phyloP scores from a whole-genome alignment of 2,113 vertebrate species.

The Nothocercus nigrocapillus region DNA sequence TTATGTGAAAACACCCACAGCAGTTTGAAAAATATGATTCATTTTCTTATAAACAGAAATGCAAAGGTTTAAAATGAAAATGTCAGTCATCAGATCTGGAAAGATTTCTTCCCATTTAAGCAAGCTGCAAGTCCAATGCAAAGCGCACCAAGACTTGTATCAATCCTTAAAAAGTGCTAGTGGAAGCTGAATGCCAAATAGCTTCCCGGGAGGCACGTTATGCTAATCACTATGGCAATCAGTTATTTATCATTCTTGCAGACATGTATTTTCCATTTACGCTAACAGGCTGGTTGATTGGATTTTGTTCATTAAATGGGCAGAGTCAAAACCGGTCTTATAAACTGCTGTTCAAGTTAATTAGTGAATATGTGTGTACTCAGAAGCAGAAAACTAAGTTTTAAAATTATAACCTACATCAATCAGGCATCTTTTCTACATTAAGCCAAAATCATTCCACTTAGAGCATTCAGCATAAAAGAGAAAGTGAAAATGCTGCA shows the following conservation, averaged over 20 bases:
- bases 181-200: constrained; percentile 56
- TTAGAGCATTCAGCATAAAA: constrained; percentile 1
- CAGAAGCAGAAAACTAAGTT: constrained; percentile 60
- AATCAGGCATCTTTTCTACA: constrained; percentile 36
- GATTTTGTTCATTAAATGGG: constrained; percentile 77
- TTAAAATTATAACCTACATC: constrained; percentile 63
- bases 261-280: constrained; percentile 71
- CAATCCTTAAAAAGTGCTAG: background rate
- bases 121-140: background rate
- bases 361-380: constrained; percentile 51
- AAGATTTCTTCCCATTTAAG: constrained; percentile 23
- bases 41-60: constrained; percentile 41
- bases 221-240: constrained; percentile 62
- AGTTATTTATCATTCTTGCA: constrained; percentile 74
- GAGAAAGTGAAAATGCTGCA: background rate
- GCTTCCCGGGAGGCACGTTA: constrained; percentile 21
- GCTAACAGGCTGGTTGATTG: constrained; percentile 73
- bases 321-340: constrained; percentile 69
- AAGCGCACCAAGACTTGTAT: background rate
- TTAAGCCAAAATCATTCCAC: constrained; percentile 39
- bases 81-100: constrained; percentile 13
- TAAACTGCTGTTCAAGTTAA: constrained; percentile 71
- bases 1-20: background rate
- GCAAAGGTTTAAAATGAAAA: constrained; percentile 23
- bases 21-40: constrained; percentile 14